Percentiles rank a stretch among this genome's conserved stretches.
These are phyloP conservation scores for Takifugu rubripes DNA, from an alignment of 2,797 vertebrate genomes.

Conservation along the genomic window DNA sequence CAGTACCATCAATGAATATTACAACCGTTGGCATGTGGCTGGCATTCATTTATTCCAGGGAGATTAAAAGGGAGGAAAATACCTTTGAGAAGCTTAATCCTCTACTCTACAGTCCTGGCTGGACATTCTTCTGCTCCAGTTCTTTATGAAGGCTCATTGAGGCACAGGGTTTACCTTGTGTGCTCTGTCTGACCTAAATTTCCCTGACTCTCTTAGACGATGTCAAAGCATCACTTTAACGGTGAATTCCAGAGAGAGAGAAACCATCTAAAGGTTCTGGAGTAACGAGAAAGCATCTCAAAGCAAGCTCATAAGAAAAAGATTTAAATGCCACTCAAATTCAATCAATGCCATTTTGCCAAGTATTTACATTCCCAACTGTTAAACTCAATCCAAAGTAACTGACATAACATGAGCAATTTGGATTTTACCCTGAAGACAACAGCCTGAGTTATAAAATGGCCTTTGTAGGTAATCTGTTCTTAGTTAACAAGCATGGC, in stretches of 20 bases:
- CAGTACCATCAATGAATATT: background rate
- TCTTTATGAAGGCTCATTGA: slow-evolving; percentile 34
- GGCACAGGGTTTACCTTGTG: slow-evolving; percentile 56
- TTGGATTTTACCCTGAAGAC: no score
- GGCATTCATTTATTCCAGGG: slow-evolving; percentile 3
- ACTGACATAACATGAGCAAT: no score
- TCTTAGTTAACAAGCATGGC: no score
- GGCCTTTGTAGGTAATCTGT: no score
- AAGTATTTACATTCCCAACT: no score
- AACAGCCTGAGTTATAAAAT: no score
- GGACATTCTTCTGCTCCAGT: slow-evolving; percentile 59
- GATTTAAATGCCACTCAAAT: background rate
- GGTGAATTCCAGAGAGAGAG: slow-evolving; percentile 25
- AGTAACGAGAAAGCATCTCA: slow-evolving; percentile 12
- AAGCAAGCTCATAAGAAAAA: slow-evolving; percentile 10
- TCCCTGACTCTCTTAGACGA: slow-evolving; percentile 31
- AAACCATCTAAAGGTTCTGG: slow-evolving; percentile 3
- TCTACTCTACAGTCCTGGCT: slow-evolving; percentile 19
- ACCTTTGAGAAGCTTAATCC: slow-evolving; percentile 21
- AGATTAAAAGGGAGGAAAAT: slow-evolving; percentile 28
- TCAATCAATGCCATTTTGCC: no score
- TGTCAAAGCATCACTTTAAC: slow-evolving; percentile 36
- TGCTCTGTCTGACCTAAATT: slow-evolving; percentile 58
- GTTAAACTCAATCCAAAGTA: no score
- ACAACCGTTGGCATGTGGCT: slow-evolving; percentile 1